phyloP scores from a whole-genome alignment of 2,888 invertebrate species.

The Auanema freiburgensis region DNA sequence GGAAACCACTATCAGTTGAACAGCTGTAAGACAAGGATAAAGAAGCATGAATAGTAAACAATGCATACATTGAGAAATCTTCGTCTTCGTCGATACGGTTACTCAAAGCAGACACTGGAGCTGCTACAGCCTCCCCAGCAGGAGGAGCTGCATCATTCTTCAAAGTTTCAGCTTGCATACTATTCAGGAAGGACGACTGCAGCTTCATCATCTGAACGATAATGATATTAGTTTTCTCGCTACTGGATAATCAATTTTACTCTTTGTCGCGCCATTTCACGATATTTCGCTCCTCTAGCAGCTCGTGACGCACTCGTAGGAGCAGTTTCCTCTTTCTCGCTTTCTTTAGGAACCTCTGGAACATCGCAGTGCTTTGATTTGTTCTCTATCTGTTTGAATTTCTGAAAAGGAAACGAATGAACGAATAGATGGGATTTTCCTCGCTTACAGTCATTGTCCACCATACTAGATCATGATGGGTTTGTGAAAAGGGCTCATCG shows the following conservation, averaged over 20 bases:
- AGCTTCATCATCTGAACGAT: slow-evolving; percentile 36
- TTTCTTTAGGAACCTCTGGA: neutral
- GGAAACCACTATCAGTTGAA: slow-evolving; percentile 36
- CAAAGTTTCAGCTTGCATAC: slow-evolving; percentile 21
- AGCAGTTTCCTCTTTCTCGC: neutral
- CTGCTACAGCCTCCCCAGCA: slow-evolving; percentile 15
- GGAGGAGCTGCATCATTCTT: neutral
- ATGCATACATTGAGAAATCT: slow-evolving; percentile 32
- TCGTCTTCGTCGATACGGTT: slow-evolving; percentile 33
- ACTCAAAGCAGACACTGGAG: neutral
- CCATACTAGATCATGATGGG: slow-evolving; percentile 39
- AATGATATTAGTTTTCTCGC: neutral
- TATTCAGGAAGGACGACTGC: slow-evolving; percentile 35
- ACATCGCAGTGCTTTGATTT: neutral
- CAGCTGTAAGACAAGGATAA: neutral
- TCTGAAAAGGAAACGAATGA: slow-evolving; percentile 16
- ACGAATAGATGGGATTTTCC: too few relatives aligned
- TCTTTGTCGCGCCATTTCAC: too few relatives aligned
- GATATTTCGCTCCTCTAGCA: slow-evolving; percentile 41
- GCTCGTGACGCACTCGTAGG: slow-evolving; percentile 12
- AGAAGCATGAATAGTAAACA: neutral
- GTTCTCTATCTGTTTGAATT: slow-evolving; percentile 35
- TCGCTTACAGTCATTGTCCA: slow-evolving; percentile 34
- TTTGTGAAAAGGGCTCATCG: slow-evolving; percentile 37
- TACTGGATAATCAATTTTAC: too few relatives aligned